Evolutionary conservation across 2,113 vertebrate genomes (phyloP).

Genomic region (Uropsilus gracilis): DNA sequence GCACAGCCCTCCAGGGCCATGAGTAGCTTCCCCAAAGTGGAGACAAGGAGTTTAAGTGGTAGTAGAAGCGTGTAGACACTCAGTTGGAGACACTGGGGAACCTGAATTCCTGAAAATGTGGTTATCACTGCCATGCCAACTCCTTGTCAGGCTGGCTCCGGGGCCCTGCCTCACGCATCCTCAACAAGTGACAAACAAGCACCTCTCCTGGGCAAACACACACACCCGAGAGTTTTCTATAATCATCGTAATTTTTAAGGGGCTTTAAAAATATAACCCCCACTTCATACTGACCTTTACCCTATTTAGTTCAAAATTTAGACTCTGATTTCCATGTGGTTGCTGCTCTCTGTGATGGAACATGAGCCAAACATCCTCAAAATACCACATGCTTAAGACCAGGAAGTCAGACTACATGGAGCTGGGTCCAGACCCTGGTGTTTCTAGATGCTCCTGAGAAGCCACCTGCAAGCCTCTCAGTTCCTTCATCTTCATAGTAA

Average conservation of each 20-base stretch:
- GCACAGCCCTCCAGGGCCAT: background rate
- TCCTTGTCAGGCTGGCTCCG: background rate
- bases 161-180: fast-evolving
- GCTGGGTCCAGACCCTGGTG: background rate
- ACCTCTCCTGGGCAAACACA: background rate
- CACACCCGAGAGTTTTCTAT: background rate
- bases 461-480: background rate
- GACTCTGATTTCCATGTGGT: too few species aligned
- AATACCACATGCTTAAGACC: background rate
- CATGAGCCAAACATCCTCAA: background rate
- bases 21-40: background rate
- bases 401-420: background rate
- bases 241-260: background rate
- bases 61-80: background rate
- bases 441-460: background rate
- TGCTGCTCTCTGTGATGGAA: background rate
- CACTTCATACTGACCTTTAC: background rate
- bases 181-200: background rate
- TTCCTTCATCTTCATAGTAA: background rate
- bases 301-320: background rate
- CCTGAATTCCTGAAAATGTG: background rate
- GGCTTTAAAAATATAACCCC: background rate
- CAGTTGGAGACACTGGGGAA: background rate
- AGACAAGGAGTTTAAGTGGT: background rate
- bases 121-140: background rate